Evolutionary conservation across 2,113 vertebrate genomes (phyloP).

Genomic region (Hippocampus zosterae): DNA sequence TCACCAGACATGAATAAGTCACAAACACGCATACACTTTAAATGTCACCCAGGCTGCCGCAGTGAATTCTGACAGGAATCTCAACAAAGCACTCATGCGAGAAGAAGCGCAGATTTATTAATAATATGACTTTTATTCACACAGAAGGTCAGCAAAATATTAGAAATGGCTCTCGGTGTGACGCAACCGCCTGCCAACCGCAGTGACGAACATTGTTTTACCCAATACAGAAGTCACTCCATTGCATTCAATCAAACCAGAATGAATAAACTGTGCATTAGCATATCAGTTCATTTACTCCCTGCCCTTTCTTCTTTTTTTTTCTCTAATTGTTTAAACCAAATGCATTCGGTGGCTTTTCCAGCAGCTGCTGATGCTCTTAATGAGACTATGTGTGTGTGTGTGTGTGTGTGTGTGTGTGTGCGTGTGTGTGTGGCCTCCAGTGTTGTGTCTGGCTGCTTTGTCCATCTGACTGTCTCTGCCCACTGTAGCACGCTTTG

Average conservation of each 20-base stretch:
- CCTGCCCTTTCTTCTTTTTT: not conserved
- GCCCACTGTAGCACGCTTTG: not conserved
- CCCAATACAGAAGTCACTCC: constrained; percentile 5
- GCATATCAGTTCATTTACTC: not conserved
- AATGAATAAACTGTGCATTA: not conserved
- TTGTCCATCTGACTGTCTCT: constrained; percentile 5
- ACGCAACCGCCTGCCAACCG: too few relatives aligned
- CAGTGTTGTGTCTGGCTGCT: constrained; percentile 1
- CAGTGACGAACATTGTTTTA: not conserved
- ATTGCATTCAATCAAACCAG: not conserved
- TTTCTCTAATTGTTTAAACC: not conserved
- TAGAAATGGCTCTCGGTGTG: too few relatives aligned
- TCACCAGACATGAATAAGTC: not conserved
- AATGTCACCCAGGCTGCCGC: not conserved
- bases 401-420: not conserved
- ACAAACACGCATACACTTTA: not conserved
- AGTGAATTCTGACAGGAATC: not conserved
- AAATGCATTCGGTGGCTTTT: not conserved
- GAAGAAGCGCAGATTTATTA: not conserved
- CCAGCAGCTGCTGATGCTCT: not conserved
- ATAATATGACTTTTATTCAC: not conserved
- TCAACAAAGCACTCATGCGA: not conserved
- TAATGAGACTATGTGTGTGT: not conserved
- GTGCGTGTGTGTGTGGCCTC: not conserved
- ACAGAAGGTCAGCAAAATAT: not conserved